phyloP scores from a whole-genome alignment of 2,113 vertebrate genomes.

The Pelecanus crispus region DNA sequence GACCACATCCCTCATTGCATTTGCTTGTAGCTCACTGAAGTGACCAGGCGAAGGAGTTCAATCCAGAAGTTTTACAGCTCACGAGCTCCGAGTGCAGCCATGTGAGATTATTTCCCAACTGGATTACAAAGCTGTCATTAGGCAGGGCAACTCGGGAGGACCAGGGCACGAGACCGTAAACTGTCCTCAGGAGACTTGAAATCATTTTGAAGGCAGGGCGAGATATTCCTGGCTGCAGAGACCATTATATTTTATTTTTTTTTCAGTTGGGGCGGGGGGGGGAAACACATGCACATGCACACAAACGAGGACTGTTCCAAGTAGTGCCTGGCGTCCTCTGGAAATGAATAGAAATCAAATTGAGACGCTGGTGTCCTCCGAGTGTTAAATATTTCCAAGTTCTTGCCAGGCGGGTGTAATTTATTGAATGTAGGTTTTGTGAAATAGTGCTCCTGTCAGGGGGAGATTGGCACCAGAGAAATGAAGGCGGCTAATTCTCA shows the following conservation, averaged over 20 bases:
- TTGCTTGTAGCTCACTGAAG: slow-evolving; percentile 42
- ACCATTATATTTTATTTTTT: not conserved
- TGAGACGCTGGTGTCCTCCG: slow-evolving; percentile 46
- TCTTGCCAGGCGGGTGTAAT: slow-evolving; percentile 63
- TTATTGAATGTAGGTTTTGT: slow-evolving; percentile 74
- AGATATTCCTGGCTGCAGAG: slow-evolving; percentile 11
- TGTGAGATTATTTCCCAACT: slow-evolving; percentile 66
- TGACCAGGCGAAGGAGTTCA: slow-evolving; percentile 48
- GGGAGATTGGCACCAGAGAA: slow-evolving; percentile 77
- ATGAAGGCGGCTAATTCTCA: slow-evolving; percentile 79
- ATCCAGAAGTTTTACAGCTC: slow-evolving; percentile 56
- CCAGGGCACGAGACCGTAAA: slow-evolving; percentile 64
- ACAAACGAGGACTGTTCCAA: slow-evolving; percentile 36
- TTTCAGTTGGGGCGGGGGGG: not conserved
- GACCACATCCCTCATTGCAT: slow-evolving; percentile 29
- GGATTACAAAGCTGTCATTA: slow-evolving; percentile 73
- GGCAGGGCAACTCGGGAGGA: slow-evolving; percentile 48
- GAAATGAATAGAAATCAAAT: slow-evolving; percentile 68
- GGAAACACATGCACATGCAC: not conserved
- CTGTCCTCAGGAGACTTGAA: slow-evolving; percentile 52
- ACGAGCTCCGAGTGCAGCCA: slow-evolving; percentile 14
- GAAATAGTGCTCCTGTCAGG: slow-evolving; percentile 71
- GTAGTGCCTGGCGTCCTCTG: slow-evolving; percentile 36
- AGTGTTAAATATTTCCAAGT: slow-evolving; percentile 64
- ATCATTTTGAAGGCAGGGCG: slow-evolving; percentile 38